Evolutionary conservation across 2,888 invertebrate genomes (phyloP).

Genomic region (Lampropteryx suffumata): DNA sequence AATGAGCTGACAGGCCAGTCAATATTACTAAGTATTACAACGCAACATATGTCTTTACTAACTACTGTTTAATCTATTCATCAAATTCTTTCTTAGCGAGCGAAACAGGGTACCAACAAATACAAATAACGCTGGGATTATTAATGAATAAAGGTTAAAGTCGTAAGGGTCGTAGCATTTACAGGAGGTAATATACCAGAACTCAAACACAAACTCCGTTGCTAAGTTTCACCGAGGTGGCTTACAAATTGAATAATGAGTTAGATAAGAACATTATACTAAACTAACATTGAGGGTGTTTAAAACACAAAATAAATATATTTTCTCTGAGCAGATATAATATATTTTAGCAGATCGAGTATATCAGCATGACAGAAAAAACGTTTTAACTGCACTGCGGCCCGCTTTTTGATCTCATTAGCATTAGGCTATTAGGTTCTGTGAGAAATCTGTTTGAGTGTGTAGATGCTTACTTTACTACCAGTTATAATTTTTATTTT

Average conservation of each 20-base stretch:
- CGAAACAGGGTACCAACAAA: conserved; percentile 13
- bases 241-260: conserved; percentile 23
- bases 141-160: conserved; percentile 18
- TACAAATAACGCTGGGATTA: conserved; percentile 21
- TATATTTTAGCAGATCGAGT: too few relatives aligned
- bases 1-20: too few relatives aligned
- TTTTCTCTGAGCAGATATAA: too few relatives aligned
- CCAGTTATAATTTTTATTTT: too few relatives aligned
- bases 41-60: not conserved
- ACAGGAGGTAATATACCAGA: conserved; percentile 7
- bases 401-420: too few relatives aligned
- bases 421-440: too few relatives aligned
- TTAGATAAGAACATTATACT: too few relatives aligned
- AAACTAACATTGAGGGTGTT: not conserved
- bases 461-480: too few relatives aligned
- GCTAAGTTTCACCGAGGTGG: conserved; percentile 17
- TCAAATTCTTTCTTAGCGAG: conserved; percentile 5
- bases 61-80: conserved; percentile 9
- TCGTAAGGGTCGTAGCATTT: not conserved
- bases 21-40: too few relatives aligned
- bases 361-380: too few relatives aligned
- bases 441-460: too few relatives aligned
- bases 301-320: not conserved
- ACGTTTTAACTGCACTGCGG: too few relatives aligned
- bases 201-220: conserved; percentile 14